Percentiles rank a stretch among this genome's conserved stretches.
These are phyloP conservation scores for Pteronotus mesoamericanus DNA, from an alignment of 2,797 vertebrate species.

Conservation along the genomic window DNA sequence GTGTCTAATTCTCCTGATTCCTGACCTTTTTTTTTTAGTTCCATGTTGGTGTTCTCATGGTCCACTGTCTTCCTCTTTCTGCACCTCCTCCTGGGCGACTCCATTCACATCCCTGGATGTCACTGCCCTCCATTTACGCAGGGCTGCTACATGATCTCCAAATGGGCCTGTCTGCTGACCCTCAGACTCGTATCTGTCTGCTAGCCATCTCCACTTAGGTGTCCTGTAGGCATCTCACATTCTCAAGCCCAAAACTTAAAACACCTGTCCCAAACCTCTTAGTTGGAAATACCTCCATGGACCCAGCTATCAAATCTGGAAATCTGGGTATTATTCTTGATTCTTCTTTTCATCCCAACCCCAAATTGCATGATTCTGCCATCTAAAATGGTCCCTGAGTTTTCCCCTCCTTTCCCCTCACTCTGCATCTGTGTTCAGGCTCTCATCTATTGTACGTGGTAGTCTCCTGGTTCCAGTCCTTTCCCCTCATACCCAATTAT, in stretches of 20 bases:
- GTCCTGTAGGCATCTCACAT: not conserved
- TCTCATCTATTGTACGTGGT: not conserved
- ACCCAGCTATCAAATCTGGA: not conserved
- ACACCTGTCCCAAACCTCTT: not conserved
- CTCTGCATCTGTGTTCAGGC: not conserved
- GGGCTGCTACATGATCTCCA: not conserved
- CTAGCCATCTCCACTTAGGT: not conserved
- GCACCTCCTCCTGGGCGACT: not conserved
- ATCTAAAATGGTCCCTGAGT: not conserved
- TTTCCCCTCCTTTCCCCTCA: not conserved
- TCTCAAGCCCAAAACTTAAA: not conserved
- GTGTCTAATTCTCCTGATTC: not conserved
- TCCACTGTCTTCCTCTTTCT: not conserved
- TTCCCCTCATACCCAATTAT: not conserved
- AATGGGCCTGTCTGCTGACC: not conserved
- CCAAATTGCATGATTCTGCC: not conserved
- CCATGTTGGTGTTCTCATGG: not conserved
- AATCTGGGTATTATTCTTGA: not conserved
- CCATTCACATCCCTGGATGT: not conserved
- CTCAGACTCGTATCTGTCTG: not conserved
- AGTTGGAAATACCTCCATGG: not conserved
- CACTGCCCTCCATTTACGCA: not conserved
- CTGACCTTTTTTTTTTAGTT: not conserved
- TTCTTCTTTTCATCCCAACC: not conserved
- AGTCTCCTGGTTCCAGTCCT: not conserved